Percentiles rank a stretch among this genome's conserved stretches.
Evolutionary conservation across 2,888 invertebrate species (phyloP).

Genomic region (Drosophila gaucha): DNA sequence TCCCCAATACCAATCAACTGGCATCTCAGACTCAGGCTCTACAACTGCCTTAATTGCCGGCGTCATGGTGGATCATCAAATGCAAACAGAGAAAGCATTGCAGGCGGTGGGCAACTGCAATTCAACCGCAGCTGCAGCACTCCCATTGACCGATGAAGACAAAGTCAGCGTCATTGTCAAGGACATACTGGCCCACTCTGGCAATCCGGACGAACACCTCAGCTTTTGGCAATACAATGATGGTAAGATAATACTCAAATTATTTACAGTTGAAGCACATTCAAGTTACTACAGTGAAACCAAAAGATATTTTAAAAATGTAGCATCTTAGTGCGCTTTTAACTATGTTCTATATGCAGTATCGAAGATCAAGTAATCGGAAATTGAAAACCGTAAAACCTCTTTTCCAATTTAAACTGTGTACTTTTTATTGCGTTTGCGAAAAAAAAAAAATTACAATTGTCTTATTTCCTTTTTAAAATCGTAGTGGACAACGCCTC

Average conservation of each 20-base stretch:
- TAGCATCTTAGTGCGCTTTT: too few species aligned
- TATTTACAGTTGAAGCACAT: too few species aligned
- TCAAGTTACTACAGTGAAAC: too few species aligned
- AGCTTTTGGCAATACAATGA: slow-evolving; percentile 67
- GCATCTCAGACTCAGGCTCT: slow-evolving; percentile 22
- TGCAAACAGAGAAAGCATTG: slow-evolving; percentile 63
- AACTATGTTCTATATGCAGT: too few species aligned
- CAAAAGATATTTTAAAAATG: too few species aligned
- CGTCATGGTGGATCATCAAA: slow-evolving; percentile 67
- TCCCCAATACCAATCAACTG: slow-evolving; percentile 40
- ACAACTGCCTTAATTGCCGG: slow-evolving; percentile 26
- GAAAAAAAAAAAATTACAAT: too few species aligned
- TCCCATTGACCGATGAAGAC: slow-evolving; percentile 54
- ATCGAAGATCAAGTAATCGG: too few species aligned
- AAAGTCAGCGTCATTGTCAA: slow-evolving; percentile 71
- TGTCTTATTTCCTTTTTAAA: not conserved
- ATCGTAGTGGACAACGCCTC: slow-evolving; percentile 58
- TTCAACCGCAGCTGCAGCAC: not conserved
- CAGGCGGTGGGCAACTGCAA: not conserved
- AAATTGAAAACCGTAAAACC: too few species aligned
- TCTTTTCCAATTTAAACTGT: too few species aligned
- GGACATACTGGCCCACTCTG: slow-evolving; percentile 62
- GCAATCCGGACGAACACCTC: slow-evolving; percentile 63
- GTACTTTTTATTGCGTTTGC: too few species aligned
- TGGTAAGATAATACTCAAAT: slow-evolving; percentile 45